Base-by-base conservation (phyloP, 2,113 vertebrate species). In the Cyprinodon variegatus region DNA sequence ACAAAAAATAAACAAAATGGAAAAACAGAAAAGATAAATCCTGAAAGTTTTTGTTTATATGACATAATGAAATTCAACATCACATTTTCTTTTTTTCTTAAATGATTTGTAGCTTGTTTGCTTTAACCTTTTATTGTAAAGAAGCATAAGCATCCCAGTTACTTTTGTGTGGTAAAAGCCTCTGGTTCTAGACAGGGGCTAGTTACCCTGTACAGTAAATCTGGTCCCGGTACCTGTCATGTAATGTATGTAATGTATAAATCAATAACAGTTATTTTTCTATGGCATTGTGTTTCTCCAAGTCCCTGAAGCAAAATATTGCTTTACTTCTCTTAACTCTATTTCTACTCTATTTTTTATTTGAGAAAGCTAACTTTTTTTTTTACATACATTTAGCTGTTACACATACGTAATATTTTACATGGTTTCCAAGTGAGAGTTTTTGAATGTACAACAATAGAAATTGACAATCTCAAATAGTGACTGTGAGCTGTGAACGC, bases 401-500 rank as follows among this genome's bases (percentile, higher is more conserved):
- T 13, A n/a, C 3, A n/a, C 37, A 13, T 20, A n/a, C 37, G 4
- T 20, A 3, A 40, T 12, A 29, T 41, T 70, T 3, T 37, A 50
- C 4, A 36, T 11, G 15, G 65, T 48, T 48, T 68, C 29, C 17
- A 60, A 39, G 46, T 17, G 38, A 11, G 39, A 69, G 39, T 60
- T 60, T 59, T 9, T n/a, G 4, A 48, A 3, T 62, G 7, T 10
- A n/a, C 13, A 8, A 61, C 36, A 63, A 10, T 4, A 39, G 70
- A 39, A 36, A 38, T 69, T 76, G 15, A 61, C 0, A 9, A 22
- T 12, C 60, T 45, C 65, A 76, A 14, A 61, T 64, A 75, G 57
- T 61, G 57, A 72, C 40, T 39, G 48, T 68, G 46, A 38, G 12
- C 40, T 72, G 65, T 68, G 66, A 62, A 13, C 45, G 5, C n/a